These are phyloP conservation scores for Chaetogeoica ovagalla DNA, from an alignment of 2,888 invertebrate genomes.

Conservation along the genomic window DNA sequence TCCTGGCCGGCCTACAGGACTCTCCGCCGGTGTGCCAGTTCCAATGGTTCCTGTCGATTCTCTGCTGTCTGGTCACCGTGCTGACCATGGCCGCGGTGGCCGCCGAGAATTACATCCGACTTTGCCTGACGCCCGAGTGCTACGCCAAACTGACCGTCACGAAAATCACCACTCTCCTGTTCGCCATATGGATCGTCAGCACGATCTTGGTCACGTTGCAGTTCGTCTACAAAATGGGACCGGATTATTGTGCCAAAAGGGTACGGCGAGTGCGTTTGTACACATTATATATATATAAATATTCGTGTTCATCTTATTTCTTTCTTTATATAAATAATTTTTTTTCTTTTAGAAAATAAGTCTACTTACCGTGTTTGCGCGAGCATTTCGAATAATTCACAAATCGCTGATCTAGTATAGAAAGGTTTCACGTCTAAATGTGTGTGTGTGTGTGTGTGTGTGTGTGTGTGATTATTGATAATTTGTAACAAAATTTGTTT, in stretches of 20 bases:
- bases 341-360: too few relatives aligned
- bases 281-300: too few relatives aligned
- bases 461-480: too few relatives aligned
- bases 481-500: too few relatives aligned
- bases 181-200: slow-evolving; percentile 66
- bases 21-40: slow-evolving; percentile 66
- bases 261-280: slow-evolving; percentile 23
- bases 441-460: too few relatives aligned
- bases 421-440: too few relatives aligned
- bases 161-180: slow-evolving; percentile 64
- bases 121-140: slow-evolving; percentile 65
- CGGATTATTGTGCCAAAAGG: slow-evolving; percentile 68
- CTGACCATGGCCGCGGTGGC: slow-evolving; percentile 69
- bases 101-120: slow-evolving; percentile 68
- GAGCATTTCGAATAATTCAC: too few relatives aligned
- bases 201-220: slow-evolving; percentile 66
- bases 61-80: slow-evolving; percentile 70
- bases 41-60: slow-evolving; percentile 70
- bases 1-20: slow-evolving; percentile 69
- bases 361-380: too few relatives aligned
- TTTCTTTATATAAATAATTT: too few relatives aligned
- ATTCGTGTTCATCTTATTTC: too few relatives aligned
- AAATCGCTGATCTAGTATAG: too few relatives aligned
- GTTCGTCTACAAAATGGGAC: slow-evolving; percentile 66
- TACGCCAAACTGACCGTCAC: slow-evolving; percentile 62